Conservation (phyloP, 2,888 invertebrate species). For the Micoletzkya japonica region DNA sequence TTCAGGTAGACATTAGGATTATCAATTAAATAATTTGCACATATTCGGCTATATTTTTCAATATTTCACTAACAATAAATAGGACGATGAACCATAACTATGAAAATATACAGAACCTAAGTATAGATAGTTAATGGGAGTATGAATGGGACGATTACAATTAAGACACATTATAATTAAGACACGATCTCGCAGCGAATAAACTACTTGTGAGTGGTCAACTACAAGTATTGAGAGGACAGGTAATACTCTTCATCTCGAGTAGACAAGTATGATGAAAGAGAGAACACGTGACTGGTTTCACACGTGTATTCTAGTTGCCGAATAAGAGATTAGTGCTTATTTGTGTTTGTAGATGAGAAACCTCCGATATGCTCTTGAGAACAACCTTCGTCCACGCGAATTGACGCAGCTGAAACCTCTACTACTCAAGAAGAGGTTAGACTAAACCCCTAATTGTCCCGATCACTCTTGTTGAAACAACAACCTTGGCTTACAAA, state of each 20-base stretch:
- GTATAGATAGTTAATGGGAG: too few relatives aligned
- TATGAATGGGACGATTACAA: too few relatives aligned
- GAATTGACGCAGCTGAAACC: conserved; percentile 48
- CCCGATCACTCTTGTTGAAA: too few relatives aligned
- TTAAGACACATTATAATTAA: too few relatives aligned
- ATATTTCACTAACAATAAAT: background rate
- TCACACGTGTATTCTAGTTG: too few relatives aligned
- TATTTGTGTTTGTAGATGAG: conserved; percentile 40
- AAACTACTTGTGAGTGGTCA: conserved; percentile 48
- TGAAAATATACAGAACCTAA: too few relatives aligned
- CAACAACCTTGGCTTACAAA: too few relatives aligned
- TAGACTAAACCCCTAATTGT: too few relatives aligned
- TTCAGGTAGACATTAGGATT: conserved; percentile 19
- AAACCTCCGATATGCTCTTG: conserved; percentile 50
- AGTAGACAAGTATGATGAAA: background rate
- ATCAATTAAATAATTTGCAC: too few relatives aligned
- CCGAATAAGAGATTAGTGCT: too few relatives aligned
- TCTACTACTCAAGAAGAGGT: conserved; percentile 43
- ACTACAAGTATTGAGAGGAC: conserved; percentile 54
- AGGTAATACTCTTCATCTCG: too few relatives aligned
- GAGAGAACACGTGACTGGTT: background rate
- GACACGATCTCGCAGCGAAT: conserved; percentile 45
- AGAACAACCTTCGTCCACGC: conserved; percentile 41
- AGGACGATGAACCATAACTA: background rate
- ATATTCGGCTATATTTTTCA: too few relatives aligned